Percentiles rank a stretch among this genome's conserved stretches.
Evolutionary conservation across 2,113 vertebrate species (phyloP).

Genomic region (Pteronura brasiliensis): DNA sequence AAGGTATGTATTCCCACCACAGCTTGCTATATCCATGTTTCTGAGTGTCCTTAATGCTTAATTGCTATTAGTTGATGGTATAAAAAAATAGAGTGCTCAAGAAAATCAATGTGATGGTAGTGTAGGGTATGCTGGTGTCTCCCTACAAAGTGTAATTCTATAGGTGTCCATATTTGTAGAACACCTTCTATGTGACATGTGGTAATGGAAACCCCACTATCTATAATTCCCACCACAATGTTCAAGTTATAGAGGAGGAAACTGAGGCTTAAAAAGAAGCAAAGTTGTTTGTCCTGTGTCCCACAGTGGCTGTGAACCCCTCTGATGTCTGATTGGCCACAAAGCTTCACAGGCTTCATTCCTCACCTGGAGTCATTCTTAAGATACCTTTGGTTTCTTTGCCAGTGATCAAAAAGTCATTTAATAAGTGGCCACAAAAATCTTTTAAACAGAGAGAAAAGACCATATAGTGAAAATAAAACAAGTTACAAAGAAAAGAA

Average conservation of each 20-base stretch:
- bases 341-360: not conserved
- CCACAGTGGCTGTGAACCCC: too few relatives aligned
- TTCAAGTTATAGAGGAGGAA: not conserved
- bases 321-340: not conserved
- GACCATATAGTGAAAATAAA: not conserved
- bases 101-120: not conserved
- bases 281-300: not conserved
- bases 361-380: not conserved
- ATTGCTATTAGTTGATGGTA: not conserved
- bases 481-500: not conserved
- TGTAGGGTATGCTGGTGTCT: not conserved
- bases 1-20: fast-evolving
- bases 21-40: not conserved
- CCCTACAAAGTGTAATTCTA: not conserved
- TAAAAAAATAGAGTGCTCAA: not conserved
- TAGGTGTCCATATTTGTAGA: not conserved
- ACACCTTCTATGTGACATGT: not conserved
- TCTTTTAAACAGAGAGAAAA: not conserved
- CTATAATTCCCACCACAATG: not conserved
- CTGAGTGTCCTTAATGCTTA: not conserved
- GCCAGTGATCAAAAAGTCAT: not conserved
- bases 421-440: not conserved
- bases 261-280: not conserved
- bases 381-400: not conserved
- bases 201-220: too few relatives aligned